Base-by-base conservation (phyloP, 30 jellyfish, hydroid and myxozoan genomes). In the Catostylus mosaicus region DNA sequence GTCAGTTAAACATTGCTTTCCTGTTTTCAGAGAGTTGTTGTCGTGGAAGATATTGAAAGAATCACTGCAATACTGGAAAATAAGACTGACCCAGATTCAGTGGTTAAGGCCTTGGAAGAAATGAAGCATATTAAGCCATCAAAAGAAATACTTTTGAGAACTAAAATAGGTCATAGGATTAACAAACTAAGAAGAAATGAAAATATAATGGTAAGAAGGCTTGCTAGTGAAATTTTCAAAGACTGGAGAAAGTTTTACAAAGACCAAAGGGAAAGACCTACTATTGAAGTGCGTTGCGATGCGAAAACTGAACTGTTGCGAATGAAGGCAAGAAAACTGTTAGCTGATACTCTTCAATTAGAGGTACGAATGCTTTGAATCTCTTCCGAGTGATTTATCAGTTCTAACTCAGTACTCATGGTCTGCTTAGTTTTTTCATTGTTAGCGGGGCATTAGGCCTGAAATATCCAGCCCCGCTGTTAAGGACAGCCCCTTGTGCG, bases 11-110 rank as follows among this genome's bases (percentile, higher is more conserved):
- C n/a, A n/a, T n/a, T n/a, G n/a, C n/a, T n/a, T n/a, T n/a, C n/a
- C n/a, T n/a, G 14, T 10, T 9, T 76, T 20, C 63, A 94, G 99
- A 65, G 99, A 61, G 99, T 94, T 54, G 97, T 94, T 52, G 93
- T 79, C 30, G 95, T 94, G 27, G 99, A 94, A 56, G 91, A 88
- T 12, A 77, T 94, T 32, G 62, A 61, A 26, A 67, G 89, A 31
- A 57, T 82, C 2, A 59, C 86, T 30, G 76, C 74, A 3, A 71
- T 90, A 9, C 75, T 94, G 70, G 75, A 77, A 27, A 70, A 82
- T 20, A 56, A 68, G 40, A 60, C 70, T 40, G 79, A 77, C 24
- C 52, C 48, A 0, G 57, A 40, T 18, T 64, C 82, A 60, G 27
- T 94, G 8, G 6, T 56, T 1, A 24, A 79, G 23, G 84, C 96